Evolutionary conservation across 2,797 vertebrate species (phyloP).

Genomic region (Bovichtus variegatus): DNA sequence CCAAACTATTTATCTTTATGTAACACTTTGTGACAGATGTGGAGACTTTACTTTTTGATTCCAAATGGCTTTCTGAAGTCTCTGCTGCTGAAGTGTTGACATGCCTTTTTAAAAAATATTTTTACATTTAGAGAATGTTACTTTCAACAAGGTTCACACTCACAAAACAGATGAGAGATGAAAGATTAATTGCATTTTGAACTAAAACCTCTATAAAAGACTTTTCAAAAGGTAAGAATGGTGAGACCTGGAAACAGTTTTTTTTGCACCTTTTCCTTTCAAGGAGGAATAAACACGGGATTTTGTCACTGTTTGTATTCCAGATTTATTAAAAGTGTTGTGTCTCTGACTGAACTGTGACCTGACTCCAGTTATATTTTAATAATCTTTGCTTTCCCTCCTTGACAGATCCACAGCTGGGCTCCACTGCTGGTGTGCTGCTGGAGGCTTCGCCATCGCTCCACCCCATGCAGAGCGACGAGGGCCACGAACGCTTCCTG

Average conservation of each 20-base stretch:
- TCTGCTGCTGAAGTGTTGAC: too few relatives aligned
- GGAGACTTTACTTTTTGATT: too few relatives aligned
- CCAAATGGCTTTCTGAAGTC: neutral
- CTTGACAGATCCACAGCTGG: conserved; percentile 77
- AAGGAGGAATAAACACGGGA: neutral
- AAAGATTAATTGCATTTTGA: neutral
- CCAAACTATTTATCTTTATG: neutral
- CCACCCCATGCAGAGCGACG: conserved; percentile 83
- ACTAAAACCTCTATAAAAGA: neutral
- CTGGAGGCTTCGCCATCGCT: conserved; percentile 60
- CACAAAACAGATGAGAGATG: neutral
- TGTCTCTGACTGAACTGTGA: neutral
- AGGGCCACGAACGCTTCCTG: conserved; percentile 71
- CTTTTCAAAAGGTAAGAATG: neutral
- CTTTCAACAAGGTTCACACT: neutral
- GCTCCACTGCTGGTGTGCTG: conserved; percentile 55
- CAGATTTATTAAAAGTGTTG: neutral
- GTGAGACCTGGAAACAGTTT: neutral
- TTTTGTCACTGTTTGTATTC: neutral
- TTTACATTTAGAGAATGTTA: neutral
- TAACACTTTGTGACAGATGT: neutral
- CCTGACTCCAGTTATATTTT: neutral
- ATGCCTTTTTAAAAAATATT: too few relatives aligned
- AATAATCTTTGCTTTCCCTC: neutral
- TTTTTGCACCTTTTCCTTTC: neutral